Evolutionary conservation across 2,113 vertebrate genomes (phyloP).

Genomic region (Suricata suricatta): DNA sequence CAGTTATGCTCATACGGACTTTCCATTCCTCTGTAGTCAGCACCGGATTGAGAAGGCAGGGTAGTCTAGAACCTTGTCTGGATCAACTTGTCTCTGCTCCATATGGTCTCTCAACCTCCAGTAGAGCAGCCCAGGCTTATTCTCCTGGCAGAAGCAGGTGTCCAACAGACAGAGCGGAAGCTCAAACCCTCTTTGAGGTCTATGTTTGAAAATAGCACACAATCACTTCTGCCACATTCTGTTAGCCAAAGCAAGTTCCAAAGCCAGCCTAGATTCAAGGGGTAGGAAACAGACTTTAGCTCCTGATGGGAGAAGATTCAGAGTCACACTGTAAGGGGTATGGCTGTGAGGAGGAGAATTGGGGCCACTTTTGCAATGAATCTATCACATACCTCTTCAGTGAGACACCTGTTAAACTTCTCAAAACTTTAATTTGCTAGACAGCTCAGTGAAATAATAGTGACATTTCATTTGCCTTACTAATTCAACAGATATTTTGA

Average conservation of each 20-base stretch:
- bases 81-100: neutral
- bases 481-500: neutral
- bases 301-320: neutral
- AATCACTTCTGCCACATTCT: neutral
- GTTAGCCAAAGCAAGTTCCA: neutral
- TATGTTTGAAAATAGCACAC: neutral
- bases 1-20: neutral
- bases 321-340: neutral
- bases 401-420: neutral
- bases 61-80: neutral
- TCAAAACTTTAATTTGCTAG: neutral
- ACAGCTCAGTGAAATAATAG: neutral
- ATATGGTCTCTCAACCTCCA: neutral
- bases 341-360: neutral
- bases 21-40: neutral
- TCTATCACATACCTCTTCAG: neutral
- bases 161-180: neutral
- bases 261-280: neutral
- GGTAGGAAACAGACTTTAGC: neutral
- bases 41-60: neutral
- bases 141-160: neutral
- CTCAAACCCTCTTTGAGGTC: neutral
- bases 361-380: neutral
- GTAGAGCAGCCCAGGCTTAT: neutral
- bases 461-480: neutral